Evolutionary conservation across 2,797 vertebrate species (phyloP).

Genomic region (Rhinichthys osculus): DNA sequence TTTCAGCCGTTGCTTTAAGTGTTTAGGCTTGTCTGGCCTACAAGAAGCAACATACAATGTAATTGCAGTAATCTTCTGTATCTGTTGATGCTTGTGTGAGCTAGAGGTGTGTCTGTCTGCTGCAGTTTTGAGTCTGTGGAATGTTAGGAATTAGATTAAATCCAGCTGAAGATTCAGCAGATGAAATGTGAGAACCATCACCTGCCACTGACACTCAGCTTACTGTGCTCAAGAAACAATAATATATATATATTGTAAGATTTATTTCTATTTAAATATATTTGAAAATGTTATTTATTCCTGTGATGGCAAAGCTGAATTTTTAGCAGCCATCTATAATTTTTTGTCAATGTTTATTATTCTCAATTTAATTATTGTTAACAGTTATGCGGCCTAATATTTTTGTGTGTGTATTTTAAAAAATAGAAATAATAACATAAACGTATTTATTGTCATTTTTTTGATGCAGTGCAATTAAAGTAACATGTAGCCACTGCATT

Average conservation of each 20-base stretch:
- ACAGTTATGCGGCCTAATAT: not conserved
- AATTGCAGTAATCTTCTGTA: constrained; percentile 2
- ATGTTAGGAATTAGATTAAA: constrained; percentile 33
- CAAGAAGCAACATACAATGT: not conserved
- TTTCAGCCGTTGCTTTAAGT: not conserved
- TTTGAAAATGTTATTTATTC: not conserved
- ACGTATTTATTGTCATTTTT: not conserved
- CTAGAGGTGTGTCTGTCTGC: not conserved
- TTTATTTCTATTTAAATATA: not conserved
- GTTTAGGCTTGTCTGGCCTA: not conserved
- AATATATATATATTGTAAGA: not conserved
- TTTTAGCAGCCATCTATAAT: too few relatives aligned
- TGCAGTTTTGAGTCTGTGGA: constrained; percentile 18
- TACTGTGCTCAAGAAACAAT: not conserved
- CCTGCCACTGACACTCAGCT: not conserved
- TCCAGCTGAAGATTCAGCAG: constrained; percentile 23
- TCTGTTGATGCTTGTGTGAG: not conserved
- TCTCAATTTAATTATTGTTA: not conserved
- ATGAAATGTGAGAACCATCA: constrained; percentile 36
- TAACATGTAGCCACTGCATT: not conserved
- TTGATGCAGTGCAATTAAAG: not conserved
- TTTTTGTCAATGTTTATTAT: not conserved
- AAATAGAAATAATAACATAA: not conserved
- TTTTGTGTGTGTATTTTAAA: not conserved
- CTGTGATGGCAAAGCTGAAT: not conserved